A percentile compares a stretch with the other conserved stretches of the same genome.
Conservation (phyloP, 2,888 invertebrate genomes). For the Apamea monoglypha region DNA sequence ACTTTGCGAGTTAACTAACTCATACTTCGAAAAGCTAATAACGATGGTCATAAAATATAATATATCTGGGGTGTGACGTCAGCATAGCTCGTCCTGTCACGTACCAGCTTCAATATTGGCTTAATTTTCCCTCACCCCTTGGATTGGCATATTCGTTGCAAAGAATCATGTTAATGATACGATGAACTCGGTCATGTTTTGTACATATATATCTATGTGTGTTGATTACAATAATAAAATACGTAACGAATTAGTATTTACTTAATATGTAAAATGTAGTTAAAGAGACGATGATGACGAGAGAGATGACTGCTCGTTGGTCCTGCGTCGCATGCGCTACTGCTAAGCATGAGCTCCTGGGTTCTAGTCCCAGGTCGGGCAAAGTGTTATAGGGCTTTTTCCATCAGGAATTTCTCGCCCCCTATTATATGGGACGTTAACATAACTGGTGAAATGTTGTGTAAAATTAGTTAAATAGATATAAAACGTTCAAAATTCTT, state of each 20-base stretch:
- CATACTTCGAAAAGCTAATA: constrained; percentile 31
- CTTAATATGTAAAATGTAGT: background rate
- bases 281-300: background rate
- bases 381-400: background rate
- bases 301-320: background rate
- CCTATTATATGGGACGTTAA: too few relatives aligned
- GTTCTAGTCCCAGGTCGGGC: background rate
- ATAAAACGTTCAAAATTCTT: background rate
- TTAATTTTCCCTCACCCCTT: constrained; percentile 25
- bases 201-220: background rate
- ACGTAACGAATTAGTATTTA: too few relatives aligned
- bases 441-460: background rate
- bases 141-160: constrained; percentile 30
- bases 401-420: background rate
- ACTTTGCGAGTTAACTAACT: constrained; percentile 11
- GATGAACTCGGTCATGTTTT: background rate
- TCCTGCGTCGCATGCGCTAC: background rate
- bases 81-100: constrained; percentile 45
- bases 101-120: constrained; percentile 47
- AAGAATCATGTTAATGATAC: constrained; percentile 20
- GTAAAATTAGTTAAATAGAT: background rate
- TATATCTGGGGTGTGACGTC: constrained; percentile 32
- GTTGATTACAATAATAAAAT: background rate
- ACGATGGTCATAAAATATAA: constrained; percentile 39
- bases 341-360: background rate